These are phyloP conservation scores for Diloba caeruleocephala DNA, from an alignment of 2,888 invertebrate genomes.

Conservation along the genomic window DNA sequence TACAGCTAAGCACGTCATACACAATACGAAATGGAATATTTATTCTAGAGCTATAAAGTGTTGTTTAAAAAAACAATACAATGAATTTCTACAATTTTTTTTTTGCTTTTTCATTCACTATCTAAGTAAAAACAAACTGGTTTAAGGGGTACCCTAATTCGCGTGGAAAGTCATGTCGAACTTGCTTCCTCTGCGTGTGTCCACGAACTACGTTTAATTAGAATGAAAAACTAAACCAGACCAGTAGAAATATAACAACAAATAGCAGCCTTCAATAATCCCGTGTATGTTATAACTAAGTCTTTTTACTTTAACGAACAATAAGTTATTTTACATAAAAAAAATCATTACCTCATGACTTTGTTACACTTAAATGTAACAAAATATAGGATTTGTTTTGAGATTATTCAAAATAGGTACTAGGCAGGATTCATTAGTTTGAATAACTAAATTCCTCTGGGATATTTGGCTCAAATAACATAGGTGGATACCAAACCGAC, in stretches of 20 bases:
- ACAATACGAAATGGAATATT: constrained; percentile 45
- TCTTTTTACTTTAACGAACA: constrained; percentile 16
- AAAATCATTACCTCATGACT: constrained; percentile 27
- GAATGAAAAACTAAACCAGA: constrained; percentile 59
- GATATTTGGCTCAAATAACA: too few relatives aligned
- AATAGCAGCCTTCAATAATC: constrained; percentile 21
- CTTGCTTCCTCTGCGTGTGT: constrained; percentile 26
- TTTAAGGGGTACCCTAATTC: constrained; percentile 70
- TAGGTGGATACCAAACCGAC: too few relatives aligned
- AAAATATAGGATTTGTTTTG: not conserved
- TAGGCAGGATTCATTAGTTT: too few relatives aligned
- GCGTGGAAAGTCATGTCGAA: constrained; percentile 53
- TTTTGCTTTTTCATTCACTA: constrained; percentile 70
- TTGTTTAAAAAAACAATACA: constrained; percentile 71
- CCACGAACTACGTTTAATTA: constrained; percentile 54
- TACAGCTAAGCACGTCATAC: constrained; percentile 49
- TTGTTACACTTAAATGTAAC: too few relatives aligned
- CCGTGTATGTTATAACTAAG: constrained; percentile 12
- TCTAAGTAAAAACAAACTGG: constrained; percentile 67
- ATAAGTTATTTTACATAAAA: constrained; percentile 23
- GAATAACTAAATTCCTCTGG: too few relatives aligned
- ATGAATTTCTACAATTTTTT: constrained; percentile 69
- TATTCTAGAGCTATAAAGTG: constrained; percentile 61
- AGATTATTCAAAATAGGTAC: too few relatives aligned
- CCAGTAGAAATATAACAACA: constrained; percentile 25